These are phyloP conservation scores for Trissolcus brochymenae DNA, from an alignment of 2,888 invertebrate species.

Conservation along the genomic window DNA sequence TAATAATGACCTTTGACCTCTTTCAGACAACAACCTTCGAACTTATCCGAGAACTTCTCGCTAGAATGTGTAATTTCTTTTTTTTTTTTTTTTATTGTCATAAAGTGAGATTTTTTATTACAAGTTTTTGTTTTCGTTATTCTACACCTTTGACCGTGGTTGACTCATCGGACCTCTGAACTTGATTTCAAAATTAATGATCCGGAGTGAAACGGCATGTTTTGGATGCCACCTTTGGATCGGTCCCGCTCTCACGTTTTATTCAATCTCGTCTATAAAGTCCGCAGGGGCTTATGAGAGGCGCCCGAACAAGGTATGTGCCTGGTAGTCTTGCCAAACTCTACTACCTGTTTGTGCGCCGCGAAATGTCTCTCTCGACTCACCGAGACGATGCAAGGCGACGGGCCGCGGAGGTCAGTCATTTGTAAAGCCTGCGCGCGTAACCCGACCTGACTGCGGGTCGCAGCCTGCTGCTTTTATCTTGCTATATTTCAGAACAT, in stretches of 20 bases:
- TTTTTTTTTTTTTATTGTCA: too few relatives aligned
- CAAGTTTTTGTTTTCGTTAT: too few relatives aligned
- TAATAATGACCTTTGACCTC: too few relatives aligned
- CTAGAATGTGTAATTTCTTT: too few relatives aligned
- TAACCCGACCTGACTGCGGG: conserved; percentile 72
- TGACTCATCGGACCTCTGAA: too few relatives aligned
- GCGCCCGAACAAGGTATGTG: conserved; percentile 59
- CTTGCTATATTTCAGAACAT: conserved; percentile 73
- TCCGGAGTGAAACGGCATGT: too few relatives aligned
- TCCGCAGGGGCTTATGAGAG: conserved; percentile 52
- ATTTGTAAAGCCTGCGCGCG: conserved; percentile 71
- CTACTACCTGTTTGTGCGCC: conserved; percentile 52
- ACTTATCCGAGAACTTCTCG: too few relatives aligned
- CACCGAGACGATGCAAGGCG: conserved; percentile 58
- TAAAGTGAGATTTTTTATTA: too few relatives aligned
- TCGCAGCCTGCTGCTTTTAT: conserved; percentile 76
- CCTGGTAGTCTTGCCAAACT: conserved; percentile 43
- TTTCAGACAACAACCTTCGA: too few relatives aligned
- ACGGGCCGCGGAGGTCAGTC: conserved; percentile 67
- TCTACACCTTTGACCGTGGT: too few relatives aligned
- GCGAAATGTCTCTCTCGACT: conserved; percentile 53
- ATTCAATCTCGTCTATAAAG: conserved; percentile 54
- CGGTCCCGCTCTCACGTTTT: conserved; percentile 50
- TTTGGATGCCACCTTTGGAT: too few relatives aligned
- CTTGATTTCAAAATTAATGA: too few relatives aligned